phyloP scores from a whole-genome alignment of 2,888 invertebrate genomes.

The Cephonodes hylas region DNA sequence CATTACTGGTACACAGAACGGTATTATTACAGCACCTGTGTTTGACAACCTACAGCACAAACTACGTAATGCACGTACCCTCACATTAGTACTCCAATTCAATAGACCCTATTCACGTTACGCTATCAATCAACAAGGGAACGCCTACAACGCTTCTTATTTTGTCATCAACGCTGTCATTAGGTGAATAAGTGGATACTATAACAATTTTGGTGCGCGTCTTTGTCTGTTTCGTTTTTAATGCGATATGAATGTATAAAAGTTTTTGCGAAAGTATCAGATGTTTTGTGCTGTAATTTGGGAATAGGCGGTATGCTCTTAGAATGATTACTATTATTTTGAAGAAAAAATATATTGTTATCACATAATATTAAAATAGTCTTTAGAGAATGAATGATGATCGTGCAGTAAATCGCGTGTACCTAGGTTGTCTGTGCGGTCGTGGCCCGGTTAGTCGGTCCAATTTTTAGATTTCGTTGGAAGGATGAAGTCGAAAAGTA shows the following conservation, averaged over 20 bases:
- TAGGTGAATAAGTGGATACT: neutral
- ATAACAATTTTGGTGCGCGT: neutral
- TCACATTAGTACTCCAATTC: constrained; percentile 33
- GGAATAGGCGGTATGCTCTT: too few species aligned
- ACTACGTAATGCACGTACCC: constrained; percentile 16
- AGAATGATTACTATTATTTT: too few species aligned
- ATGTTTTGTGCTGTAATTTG: too few species aligned
- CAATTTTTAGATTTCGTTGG: too few species aligned
- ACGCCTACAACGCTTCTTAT: constrained; percentile 26
- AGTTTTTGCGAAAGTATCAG: too few species aligned
- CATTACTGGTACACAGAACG: constrained; percentile 3
- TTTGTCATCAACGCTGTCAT: constrained; percentile 28
- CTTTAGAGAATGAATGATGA: too few species aligned
- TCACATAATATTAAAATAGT: too few species aligned
- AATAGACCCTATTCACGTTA: constrained; percentile 28
- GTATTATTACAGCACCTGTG: constrained; percentile 14
- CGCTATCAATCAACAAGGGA: constrained; percentile 40
- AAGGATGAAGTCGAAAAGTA: too few species aligned
- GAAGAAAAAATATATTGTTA: too few species aligned
- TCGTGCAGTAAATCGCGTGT: too few species aligned
- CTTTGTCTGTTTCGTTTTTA: neutral
- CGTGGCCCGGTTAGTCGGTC: too few species aligned
- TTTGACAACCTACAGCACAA: constrained; percentile 22
- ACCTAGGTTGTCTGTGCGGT: too few species aligned
- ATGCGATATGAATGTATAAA: neutral